Evolutionary conservation across 2,888 invertebrate genomes (phyloP).

Genomic region (Choristoneura rosaceana): DNA sequence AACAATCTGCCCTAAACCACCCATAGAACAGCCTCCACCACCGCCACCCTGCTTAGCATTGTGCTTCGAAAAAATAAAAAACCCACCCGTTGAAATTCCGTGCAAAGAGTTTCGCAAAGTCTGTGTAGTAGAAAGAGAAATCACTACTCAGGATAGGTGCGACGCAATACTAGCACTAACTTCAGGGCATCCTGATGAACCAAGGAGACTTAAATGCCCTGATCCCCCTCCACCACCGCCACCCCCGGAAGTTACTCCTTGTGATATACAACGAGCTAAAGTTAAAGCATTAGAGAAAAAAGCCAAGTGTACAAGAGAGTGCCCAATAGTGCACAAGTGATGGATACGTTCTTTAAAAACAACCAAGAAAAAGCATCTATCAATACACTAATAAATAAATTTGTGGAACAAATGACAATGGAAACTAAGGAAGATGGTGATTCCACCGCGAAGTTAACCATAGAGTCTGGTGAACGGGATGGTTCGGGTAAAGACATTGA

Average conservation of each 20-base stretch:
- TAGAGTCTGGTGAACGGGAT: constrained; percentile 41
- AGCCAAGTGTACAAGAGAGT: constrained; percentile 61
- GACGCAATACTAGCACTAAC: constrained; percentile 51
- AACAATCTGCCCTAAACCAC: constrained; percentile 60
- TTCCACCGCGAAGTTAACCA: constrained; percentile 50
- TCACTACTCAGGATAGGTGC: constrained; percentile 59
- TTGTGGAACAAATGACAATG: constrained; percentile 46
- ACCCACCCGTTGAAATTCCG: constrained; percentile 51
- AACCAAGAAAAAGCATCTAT: constrained; percentile 44
- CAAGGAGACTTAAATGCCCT: constrained; percentile 47
- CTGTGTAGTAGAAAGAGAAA: constrained; percentile 56
- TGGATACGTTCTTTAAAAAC: constrained; percentile 49
- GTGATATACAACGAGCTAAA: constrained; percentile 52
- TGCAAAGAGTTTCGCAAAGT: constrained; percentile 47
- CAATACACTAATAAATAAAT: constrained; percentile 52
- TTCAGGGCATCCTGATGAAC: constrained; percentile 51
- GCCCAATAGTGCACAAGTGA: constrained; percentile 49
- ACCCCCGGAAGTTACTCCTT: constrained; percentile 52
- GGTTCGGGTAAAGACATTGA: constrained; percentile 50
- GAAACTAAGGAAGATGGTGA: constrained; percentile 13
- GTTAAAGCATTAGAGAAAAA: constrained; percentile 45
- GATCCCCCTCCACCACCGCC: constrained; percentile 59
- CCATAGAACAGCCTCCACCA: constrained; percentile 51
- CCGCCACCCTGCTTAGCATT: constrained; percentile 58
- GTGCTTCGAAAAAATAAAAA: constrained; percentile 69